Evolutionary conservation across 2,888 invertebrate genomes (phyloP), one percentile per base, ranked within the genome.

Genomic region (Fragum sueziense): DNA sequence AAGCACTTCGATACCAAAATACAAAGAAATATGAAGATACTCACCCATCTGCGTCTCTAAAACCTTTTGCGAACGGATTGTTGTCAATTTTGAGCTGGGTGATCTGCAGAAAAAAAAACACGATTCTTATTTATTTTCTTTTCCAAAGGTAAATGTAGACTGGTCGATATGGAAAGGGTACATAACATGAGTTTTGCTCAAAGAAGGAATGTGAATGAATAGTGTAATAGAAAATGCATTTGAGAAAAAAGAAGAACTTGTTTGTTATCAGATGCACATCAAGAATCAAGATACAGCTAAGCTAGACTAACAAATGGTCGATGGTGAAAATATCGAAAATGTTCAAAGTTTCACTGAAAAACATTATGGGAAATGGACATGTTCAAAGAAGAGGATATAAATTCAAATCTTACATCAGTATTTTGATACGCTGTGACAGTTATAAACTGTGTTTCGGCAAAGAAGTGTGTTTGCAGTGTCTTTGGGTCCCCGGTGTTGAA

Each of bases 11-110:
- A n/a, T n/a, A n/a, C n/a, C n/a, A n/a, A n/a, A n/a, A n/a, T n/a
- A n/a, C n/a, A n/a, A n/a, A n/a, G n/a, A n/a, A n/a, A n/a, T n/a
- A n/a, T n/a, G n/a, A n/a, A 34, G 6, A 2, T 14, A 75, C 79
- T 76, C 76, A 90, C 90, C 90, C 90, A 77, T 86, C 88, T 65
- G 85, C 90, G 57, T 93, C 93, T 41, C 93, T 86, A 76, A 93
- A 93, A 25, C 93, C 93, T 87, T 93, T 93, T n/a, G 93, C 93
- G 85, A 93, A 93, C 25, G 93, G 93, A 83, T 93, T 93, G 84
- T 93, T 90, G 76, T 93, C 92, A 54, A 93, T 93, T 85, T 93
- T 93, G 57, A 93, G 85, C 70, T 92, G 89, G 22, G 93, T 93
- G 11, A 93, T 93, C 93, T 93, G 86, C 33, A 87, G 89, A 61